Percentiles rank a stretch among this genome's conserved stretches.
Conservation (phyloP, 2,888 invertebrate genomes). For the Drosophila mayaguana region DNA sequence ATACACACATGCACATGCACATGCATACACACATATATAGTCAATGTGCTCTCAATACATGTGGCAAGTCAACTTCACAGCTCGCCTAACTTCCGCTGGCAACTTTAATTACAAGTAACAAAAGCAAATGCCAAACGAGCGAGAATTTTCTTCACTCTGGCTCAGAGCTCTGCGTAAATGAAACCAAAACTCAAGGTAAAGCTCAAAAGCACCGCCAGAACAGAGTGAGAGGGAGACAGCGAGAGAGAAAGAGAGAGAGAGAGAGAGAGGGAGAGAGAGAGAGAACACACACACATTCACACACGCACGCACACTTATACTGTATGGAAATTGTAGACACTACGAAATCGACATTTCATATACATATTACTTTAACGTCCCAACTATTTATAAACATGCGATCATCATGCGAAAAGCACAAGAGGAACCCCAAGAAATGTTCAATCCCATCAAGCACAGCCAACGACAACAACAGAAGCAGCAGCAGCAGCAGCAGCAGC, state of each 20-base stretch:
- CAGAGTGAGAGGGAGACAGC: background rate
- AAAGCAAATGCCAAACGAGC: constrained; percentile 55
- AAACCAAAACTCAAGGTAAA: constrained; percentile 74
- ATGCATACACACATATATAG: background rate
- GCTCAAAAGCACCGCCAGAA: constrained; percentile 62
- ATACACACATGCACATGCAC: background rate
- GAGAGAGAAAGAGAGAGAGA: too few relatives aligned
- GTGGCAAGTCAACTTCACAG: constrained; percentile 67
- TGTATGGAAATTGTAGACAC: constrained; percentile 64
- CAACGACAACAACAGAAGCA: constrained; percentile 5
- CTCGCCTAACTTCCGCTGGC: constrained; percentile 76
- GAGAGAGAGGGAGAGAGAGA: too few relatives aligned
- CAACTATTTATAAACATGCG: constrained; percentile 79
- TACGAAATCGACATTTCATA: constrained; percentile 74
- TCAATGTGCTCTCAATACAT: background rate
- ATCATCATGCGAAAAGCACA: constrained; percentile 61
- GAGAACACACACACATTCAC: background rate
- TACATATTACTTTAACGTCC: constrained; percentile 61
- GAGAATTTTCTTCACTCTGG: constrained; percentile 64
- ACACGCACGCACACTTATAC: background rate
- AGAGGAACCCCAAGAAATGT: constrained; percentile 43
- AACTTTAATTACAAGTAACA: constrained; percentile 76
- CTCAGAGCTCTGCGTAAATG: constrained; percentile 58
- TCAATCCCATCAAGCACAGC: constrained; percentile 34
- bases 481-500: constrained; percentile 12